These are phyloP conservation scores for Chanos chanos DNA, from an alignment of 2,797 vertebrate species.

Conservation along the genomic window DNA sequence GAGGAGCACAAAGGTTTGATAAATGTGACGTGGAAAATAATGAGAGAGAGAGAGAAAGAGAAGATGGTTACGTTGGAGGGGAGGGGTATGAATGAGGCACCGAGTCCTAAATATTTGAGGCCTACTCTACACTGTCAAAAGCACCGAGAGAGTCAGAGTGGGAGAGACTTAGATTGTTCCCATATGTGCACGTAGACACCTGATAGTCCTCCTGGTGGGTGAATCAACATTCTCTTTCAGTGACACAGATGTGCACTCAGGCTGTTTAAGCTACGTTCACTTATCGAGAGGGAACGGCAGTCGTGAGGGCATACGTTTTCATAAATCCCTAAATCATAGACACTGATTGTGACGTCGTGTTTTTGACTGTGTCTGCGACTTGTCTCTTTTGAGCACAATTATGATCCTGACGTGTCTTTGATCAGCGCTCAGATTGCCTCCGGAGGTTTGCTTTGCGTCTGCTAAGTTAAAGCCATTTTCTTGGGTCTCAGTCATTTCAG, in stretches of 20 bases:
- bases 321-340: too few relatives aligned
- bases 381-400: too few relatives aligned
- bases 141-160: constrained; percentile 26
- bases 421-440: too few relatives aligned
- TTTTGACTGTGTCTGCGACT: too few relatives aligned
- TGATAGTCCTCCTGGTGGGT: constrained; percentile 65
- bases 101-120: constrained; percentile 27
- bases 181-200: constrained; percentile 69
- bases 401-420: too few relatives aligned
- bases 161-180: constrained; percentile 59
- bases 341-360: too few relatives aligned
- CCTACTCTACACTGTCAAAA: constrained; percentile 20
- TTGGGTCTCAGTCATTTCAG: constrained; percentile 7
- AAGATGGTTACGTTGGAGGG: constrained; percentile 31
- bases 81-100: constrained; percentile 34
- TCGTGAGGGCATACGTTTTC: too few relatives aligned
- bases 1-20: constrained; percentile 6
- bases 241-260: constrained; percentile 60
- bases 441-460: background rate
- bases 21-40: constrained; percentile 34
- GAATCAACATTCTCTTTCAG: constrained; percentile 65
- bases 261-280: constrained; percentile 49
- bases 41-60: constrained; percentile 23
- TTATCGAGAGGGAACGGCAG: constrained; percentile 34
- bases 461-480: constrained; percentile 23